phyloP scores from a whole-genome alignment of 2,797 vertebrate genomes.

The Molossus molossus region DNA sequence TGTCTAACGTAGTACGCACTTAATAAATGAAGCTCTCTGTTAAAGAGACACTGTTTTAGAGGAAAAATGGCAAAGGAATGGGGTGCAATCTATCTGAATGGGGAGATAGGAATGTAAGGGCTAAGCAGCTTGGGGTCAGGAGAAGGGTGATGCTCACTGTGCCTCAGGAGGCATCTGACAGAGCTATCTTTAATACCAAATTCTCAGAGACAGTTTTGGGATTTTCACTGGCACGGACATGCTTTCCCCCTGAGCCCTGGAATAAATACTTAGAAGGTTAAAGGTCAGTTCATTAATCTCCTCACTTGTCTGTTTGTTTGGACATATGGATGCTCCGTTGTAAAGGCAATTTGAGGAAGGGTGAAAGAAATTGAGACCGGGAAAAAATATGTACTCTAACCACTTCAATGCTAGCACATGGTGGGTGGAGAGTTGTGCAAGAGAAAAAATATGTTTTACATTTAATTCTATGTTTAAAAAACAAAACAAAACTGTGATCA shows the following conservation, averaged over 20 bases:
- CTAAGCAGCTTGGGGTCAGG: conserved; percentile 64
- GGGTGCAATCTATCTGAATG: neutral
- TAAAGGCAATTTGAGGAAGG: conserved; percentile 76
- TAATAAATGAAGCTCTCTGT: conserved; percentile 17
- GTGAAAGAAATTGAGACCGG: neutral
- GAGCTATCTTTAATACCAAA: conserved; percentile 83
- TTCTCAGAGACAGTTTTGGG: conserved; percentile 78
- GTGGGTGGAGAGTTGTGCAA: neutral
- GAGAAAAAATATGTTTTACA: conserved; percentile 17
- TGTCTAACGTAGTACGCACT: conserved; percentile 39
- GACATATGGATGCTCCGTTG: conserved; percentile 75
- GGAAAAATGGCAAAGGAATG: neutral
- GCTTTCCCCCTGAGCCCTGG: conserved; percentile 70
- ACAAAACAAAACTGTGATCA: neutral
- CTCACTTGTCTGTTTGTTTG: conserved; percentile 76
- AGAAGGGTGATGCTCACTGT: neutral
- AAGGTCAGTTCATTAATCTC: conserved; percentile 82
- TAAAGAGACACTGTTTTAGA: neutral
- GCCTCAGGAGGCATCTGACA: conserved; percentile 72
- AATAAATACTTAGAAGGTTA: conserved; percentile 80
- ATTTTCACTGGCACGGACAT: conserved; percentile 79
- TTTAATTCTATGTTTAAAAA: conserved; percentile 60
- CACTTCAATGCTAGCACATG: neutral
- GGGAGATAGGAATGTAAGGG: neutral
- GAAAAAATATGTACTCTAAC: neutral